Base-by-base conservation (phyloP, 1,140 invertebrate genomes). In the Bombus sylvicola region DNA sequence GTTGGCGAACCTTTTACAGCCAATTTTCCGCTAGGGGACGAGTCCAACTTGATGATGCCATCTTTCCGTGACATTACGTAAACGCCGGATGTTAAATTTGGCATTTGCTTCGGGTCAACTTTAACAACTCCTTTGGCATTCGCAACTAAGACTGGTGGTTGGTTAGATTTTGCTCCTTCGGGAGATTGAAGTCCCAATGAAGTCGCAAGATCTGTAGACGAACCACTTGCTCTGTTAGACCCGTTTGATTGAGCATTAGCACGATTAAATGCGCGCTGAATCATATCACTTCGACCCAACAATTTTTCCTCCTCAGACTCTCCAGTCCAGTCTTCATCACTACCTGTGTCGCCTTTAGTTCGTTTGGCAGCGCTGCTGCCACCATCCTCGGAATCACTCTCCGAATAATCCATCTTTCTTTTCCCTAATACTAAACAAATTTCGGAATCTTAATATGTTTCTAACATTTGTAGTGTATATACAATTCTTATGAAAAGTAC, bases 1-100 rank as follows among this genome's bases (percentile, higher is more conserved):
- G 91, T 81, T 0, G 93, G 91, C 0, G 92, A 90, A 39, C 92
- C 90, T 85, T 95, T 95, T 0, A 94, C 89, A 0, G 90, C 95
- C n/a, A 96, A 89, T 92, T 96, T 96, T 22, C 96, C 96, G 34
- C 94, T 92, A 9, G 94, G 93, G 0, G 96, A 96, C 0, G 97
- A 96, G 90, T 97, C 96, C 31, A 97, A 94, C 91, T 97, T 97
- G 92, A 97, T 96, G 66, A 97, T 97, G 31, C 96, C 97, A 59
- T 97, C 97, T 87, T 97, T 97, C 91, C 97, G 96, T 3, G 97
- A 97, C 96, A 97, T 97, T 37, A 97, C 97, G 89, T 97, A 97
- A 22, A 97, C 96, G 85, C 97, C 97, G 87, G 95, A 94, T 86
- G 95, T 96, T 43, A 97, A 95, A 89, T 97, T 97, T 3, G 97